phyloP scores from a whole-genome alignment of 2,888 invertebrate species.

The Acholoe squamosa region DNA sequence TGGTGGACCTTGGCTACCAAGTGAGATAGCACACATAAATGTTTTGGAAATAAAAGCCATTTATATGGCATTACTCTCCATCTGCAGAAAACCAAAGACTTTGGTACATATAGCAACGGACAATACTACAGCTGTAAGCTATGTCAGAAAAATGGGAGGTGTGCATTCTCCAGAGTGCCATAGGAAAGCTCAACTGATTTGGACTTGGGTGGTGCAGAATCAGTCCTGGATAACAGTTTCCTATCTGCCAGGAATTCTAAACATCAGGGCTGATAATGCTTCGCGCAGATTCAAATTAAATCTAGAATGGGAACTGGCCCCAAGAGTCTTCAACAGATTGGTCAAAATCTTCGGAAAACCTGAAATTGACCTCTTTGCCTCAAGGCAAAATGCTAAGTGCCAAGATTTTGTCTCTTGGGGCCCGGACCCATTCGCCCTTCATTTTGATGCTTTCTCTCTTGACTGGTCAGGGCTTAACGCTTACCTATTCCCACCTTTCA shows the following conservation, averaged over 20 bases:
- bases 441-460: background rate
- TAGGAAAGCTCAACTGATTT: background rate
- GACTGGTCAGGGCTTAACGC: background rate
- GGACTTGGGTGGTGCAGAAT: background rate
- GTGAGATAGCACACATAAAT: background rate
- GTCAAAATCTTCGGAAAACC: background rate
- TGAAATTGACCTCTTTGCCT: slow-evolving; percentile 26
- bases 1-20: background rate
- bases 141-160: background rate
- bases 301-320: background rate
- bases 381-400: background rate
- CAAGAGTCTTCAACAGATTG: background rate
- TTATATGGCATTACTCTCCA: no score
- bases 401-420: background rate
- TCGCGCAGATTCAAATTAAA: background rate
- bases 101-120: background rate
- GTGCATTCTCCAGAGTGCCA: background rate
- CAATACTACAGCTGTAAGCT: background rate
- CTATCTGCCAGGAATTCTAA: background rate
- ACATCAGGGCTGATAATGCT: background rate
- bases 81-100: no score
- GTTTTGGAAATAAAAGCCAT: no score
- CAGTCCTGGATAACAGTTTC: background rate
- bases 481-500: slow-evolving; percentile 15
- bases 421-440: background rate